phyloP scores from a whole-genome alignment of 2,888 invertebrate species.

The Baccha elongata region DNA sequence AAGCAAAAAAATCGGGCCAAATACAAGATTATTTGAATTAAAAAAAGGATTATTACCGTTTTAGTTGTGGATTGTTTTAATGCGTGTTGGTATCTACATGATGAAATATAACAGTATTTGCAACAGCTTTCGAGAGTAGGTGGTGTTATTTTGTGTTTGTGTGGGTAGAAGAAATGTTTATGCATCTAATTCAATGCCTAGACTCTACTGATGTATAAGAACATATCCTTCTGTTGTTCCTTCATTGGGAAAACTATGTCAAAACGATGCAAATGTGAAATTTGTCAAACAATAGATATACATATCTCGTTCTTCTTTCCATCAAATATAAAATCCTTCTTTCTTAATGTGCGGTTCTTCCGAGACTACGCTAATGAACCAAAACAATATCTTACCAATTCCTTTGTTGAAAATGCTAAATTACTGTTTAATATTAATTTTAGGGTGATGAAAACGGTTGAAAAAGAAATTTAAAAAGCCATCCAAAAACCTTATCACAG shows the following conservation, averaged over 20 bases:
- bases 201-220: conserved; percentile 39
- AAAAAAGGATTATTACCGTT: conserved; percentile 66
- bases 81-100: too few relatives aligned
- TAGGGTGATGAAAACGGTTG: conserved; percentile 18
- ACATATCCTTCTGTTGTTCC: conserved; percentile 20
- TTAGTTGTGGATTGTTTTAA: conserved; percentile 49
- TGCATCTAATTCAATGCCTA: conserved; percentile 40
- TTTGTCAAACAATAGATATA: too few relatives aligned
- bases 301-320: too few relatives aligned
- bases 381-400: conserved; percentile 12
- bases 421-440: conserved; percentile 9
- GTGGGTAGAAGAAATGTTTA: conserved; percentile 14
- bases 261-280: conserved; percentile 59
- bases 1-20: conserved; percentile 52
- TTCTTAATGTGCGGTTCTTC: conserved; percentile 4
- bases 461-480: too few relatives aligned
- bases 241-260: conserved; percentile 62
- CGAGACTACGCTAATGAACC: conserved; percentile 26
- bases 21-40: too few relatives aligned
- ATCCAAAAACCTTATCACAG: neutral
- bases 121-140: conserved; percentile 24
- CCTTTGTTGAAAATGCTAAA: neutral
- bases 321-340: conserved; percentile 19
- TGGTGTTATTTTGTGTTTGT: neutral
- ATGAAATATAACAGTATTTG: too few relatives aligned